These are phyloP conservation scores for Macaca nemestrina DNA, from an alignment of 2,113 vertebrate genomes.

Conservation along the genomic window DNA sequence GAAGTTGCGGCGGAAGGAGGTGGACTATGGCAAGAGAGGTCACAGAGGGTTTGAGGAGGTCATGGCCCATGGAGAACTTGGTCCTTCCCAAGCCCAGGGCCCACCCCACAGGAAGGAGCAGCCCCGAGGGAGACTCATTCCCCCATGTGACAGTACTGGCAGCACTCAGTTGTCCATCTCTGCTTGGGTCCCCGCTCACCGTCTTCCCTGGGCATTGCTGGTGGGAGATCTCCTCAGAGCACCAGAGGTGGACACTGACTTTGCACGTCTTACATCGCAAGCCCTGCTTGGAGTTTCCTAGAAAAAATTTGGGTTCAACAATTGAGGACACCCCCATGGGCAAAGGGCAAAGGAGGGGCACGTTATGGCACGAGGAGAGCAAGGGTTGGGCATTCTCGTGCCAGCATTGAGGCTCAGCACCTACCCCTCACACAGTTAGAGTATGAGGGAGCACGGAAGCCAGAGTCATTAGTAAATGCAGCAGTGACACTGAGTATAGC, in stretches of 20 bases:
- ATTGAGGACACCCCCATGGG: not conserved
- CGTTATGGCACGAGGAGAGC: not conserved
- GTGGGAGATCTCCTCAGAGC: conserved; percentile 92
- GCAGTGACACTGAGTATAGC: not conserved
- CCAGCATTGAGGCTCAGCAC: not conserved
- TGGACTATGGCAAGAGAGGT: conserved; percentile 80
- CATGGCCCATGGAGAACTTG: not conserved
- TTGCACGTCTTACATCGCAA: conserved; percentile 94
- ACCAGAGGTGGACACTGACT: conserved; percentile 94
- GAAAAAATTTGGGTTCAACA: not conserved
- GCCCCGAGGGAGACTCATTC: not conserved
- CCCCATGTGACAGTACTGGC: not conserved
- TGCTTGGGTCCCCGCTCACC: conserved; percentile 65
- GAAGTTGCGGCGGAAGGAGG: conserved; percentile 94
- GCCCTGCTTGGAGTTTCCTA: conserved; percentile 95
- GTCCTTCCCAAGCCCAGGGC: not conserved
- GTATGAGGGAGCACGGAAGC: not conserved
- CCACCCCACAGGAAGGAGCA: not conserved
- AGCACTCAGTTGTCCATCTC: not conserved
- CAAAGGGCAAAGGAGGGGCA: not conserved
- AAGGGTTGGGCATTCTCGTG: not conserved
- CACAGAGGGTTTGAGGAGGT: not conserved
- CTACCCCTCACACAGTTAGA: not conserved
- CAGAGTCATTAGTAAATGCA: not conserved
- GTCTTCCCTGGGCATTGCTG: conserved; percentile 92